Evolutionary conservation across 2,888 invertebrate genomes (phyloP), one percentile per base, ranked within the genome.

Genomic region (Desoria tigrina): DNA sequence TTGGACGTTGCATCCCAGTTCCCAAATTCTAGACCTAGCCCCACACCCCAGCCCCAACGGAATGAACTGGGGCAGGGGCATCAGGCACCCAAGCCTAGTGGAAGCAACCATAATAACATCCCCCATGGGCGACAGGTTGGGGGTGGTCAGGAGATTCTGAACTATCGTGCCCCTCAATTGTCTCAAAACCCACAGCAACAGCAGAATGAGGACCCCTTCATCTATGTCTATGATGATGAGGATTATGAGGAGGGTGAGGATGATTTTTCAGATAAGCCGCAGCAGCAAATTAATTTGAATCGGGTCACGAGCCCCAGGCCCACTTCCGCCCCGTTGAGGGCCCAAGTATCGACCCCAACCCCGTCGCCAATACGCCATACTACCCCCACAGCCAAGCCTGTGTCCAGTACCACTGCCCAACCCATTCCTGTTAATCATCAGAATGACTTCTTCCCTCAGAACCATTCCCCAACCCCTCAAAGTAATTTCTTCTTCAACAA

Each of bases 141-240:
- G 11, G 50, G 55, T 42, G 57, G 45, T 2, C 26, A 57, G 23
- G 28, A 45, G 1, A 60, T 65, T 49, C 26, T 65, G 32, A 65
- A 65, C 53, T 65, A 65, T 27, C 37, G 60, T 49, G 65, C 60
- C n/a, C 51, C 51, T 14, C 24, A 51, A 26, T 16, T 51, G 7
- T 7, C 9, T 7, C n/a, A 49, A 18, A 6, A 24, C 26, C 51
- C 21, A 51, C 7, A 45, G 45, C 45, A 51, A 4, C 51, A 51
- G 51, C 61, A 66, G 24, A 59, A 49, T 21, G 55, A 71, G 6
- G 71, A 74, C 26, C 72, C 71, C 16, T 74, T 70, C 39, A 69
- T 74, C 23, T 76, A 76, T 27, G 74, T 76, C 1, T 76, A 76
- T 49, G 76, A 76, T 28, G 74, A 76, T 60, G 69, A 66, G n/a